Evolutionary conservation across 2,888 invertebrate species (phyloP), one percentile per base, ranked within the genome.

Genomic region (Andrena camellia): DNA sequence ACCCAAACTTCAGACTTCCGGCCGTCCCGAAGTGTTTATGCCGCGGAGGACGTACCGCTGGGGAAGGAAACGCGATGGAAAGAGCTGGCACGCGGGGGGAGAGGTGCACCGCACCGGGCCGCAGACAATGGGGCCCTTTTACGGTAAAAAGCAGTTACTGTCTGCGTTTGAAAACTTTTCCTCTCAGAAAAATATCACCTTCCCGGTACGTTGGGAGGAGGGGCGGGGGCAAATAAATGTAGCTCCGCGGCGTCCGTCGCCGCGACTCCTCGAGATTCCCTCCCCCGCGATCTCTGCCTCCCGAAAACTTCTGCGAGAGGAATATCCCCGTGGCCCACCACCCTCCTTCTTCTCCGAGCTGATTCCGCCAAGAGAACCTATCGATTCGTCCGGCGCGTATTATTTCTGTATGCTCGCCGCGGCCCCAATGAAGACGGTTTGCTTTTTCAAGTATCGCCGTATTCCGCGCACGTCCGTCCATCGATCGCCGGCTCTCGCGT

Each of bases 1-100:
- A 72, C 64, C 81, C 86, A 90, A 91, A 90, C 90, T 91, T 90
- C 76, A 76, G 79, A 87, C 87, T 91, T 91, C 90, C 90, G 88
- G 86, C 79, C 75, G 78, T 82, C 83, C 84, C 75, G 50, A 66
- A 88, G 86, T 88, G 88, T 88, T 88, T 88, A 88, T 87, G 78
- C 84, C 84, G 70, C 78, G 74, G 68, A 31, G 74, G 50, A 68
- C 23, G 23, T 31, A n/a, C 63, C 62, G 60, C 17, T 29, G 68
- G 71, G 23, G 35, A 76, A 75, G 68, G 75, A 73, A 54, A 64
- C 67, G 78, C 35, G 29, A 63, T 17, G 31, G 74, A 74, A 20
- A 69, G 64, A 73, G 60, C 73, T 57, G 52, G 62, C 66, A 10
- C 31, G 73, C 33, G 57, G 64, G 59, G 73, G 54, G 62, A 62